phyloP scores from a whole-genome alignment of 1,140 invertebrate genomes.

The Gonioctena quinquepunctata region DNA sequence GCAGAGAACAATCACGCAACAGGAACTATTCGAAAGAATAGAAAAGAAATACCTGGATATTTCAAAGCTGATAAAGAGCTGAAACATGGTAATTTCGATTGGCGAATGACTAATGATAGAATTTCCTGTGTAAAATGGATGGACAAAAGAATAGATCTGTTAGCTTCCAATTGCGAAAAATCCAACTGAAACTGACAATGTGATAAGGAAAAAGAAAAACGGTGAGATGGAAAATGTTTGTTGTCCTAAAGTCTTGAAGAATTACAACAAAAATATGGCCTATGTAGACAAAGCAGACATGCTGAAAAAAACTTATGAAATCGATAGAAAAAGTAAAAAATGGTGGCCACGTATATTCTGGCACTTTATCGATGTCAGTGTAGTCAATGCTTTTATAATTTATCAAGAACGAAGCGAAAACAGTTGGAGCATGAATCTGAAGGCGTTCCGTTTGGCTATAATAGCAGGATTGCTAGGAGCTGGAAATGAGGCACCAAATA shows the following conservation, averaged over 20 bases:
- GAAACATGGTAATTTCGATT: background rate
- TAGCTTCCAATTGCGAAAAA: background rate
- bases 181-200: background rate
- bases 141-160: background rate
- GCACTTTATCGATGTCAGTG: conserved; percentile 6
- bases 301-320: conserved; percentile 3
- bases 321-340: conserved; percentile 11
- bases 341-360: conserved; percentile 15
- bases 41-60: background rate
- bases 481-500: too few species aligned
- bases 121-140: too few species aligned
- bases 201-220: background rate
- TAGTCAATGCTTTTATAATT: conserved; percentile 12
- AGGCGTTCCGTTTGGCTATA: too few species aligned
- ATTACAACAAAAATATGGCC: conserved; percentile 9
- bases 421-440: background rate
- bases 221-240: background rate
- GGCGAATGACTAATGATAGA: background rate
- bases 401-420: background rate
- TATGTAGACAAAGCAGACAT: conserved; percentile 10
- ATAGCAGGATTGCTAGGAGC: too few species aligned
- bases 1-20: background rate
- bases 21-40: background rate
- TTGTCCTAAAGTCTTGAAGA: background rate
- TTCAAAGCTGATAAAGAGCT: background rate